Percentiles rank a stretch among this genome's conserved stretches.
Evolutionary conservation across 2,888 invertebrate species (phyloP).

Genomic region (Drosophila yooni): DNA sequence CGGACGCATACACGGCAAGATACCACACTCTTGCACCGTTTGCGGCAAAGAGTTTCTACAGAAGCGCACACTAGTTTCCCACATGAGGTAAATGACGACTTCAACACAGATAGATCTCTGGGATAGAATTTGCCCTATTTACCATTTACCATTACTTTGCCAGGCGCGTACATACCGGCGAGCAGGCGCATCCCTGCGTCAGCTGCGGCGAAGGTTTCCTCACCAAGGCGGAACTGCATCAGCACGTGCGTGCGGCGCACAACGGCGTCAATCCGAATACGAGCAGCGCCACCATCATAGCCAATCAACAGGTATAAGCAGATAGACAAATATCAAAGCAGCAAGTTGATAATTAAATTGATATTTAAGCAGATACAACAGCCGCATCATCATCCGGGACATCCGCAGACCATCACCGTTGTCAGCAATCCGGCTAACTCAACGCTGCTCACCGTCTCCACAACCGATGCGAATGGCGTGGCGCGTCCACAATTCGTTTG

Average conservation of each 20-base stretch:
- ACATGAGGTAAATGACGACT: slow-evolving; percentile 88
- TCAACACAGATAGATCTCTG: not conserved
- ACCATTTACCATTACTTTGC: slow-evolving; percentile 2
- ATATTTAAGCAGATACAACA: slow-evolving; percentile 82
- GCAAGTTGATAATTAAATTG: slow-evolving; percentile 71
- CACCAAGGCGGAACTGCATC: slow-evolving; percentile 89
- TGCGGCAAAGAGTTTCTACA: slow-evolving; percentile 94
- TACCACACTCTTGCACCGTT: slow-evolving; percentile 92
- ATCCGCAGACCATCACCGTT: slow-evolving; percentile 85
- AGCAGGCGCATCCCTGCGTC: slow-evolving; percentile 90
- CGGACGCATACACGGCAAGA: slow-evolving; percentile 91
- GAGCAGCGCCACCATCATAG: slow-evolving; percentile 84
- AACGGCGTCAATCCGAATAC: slow-evolving; percentile 85
- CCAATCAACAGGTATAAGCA: slow-evolving; percentile 81
- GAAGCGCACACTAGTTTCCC: slow-evolving; percentile 92
- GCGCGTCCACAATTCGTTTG: slow-evolving; percentile 85
- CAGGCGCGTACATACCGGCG: slow-evolving; percentile 89
- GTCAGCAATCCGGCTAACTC: slow-evolving; percentile 84
- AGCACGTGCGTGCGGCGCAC: slow-evolving; percentile 88
- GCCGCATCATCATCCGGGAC: slow-evolving; percentile 85
- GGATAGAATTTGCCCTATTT: not conserved
- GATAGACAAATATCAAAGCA: not conserved
- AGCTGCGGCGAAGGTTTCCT: slow-evolving; percentile 92
- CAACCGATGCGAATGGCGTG: slow-evolving; percentile 83
- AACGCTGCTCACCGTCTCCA: slow-evolving; percentile 83